Percentiles rank a stretch among this genome's conserved stretches.
These are phyloP conservation scores for Dromius quadrimaculatus DNA, from an alignment of 2,888 invertebrate species.

Conservation along the genomic window DNA sequence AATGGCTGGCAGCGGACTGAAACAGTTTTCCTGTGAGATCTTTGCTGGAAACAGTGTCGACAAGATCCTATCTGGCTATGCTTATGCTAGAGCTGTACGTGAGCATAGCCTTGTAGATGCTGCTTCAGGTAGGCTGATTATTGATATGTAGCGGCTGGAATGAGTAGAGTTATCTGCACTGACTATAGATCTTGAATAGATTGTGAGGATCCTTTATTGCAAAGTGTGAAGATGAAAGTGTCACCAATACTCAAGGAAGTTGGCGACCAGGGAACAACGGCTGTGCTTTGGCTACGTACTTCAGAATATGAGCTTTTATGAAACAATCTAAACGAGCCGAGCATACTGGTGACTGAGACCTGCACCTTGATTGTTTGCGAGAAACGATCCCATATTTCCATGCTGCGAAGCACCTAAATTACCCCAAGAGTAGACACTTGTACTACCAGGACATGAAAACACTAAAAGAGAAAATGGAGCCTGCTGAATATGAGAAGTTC, in stretches of 20 bases:
- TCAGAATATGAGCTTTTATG: background rate
- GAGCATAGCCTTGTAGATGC: slow-evolving; percentile 2
- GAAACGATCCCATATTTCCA: slow-evolving; percentile 53
- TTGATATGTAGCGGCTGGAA: background rate
- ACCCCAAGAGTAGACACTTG: slow-evolving; percentile 37
- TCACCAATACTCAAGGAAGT: background rate
- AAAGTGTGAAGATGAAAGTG: slow-evolving; percentile 6
- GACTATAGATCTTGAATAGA: background rate
- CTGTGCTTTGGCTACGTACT: background rate
- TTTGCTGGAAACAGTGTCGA: slow-evolving; percentile 59
- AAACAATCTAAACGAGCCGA: background rate
- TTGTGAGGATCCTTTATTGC: slow-evolving; percentile 7
- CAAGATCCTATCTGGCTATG: slow-evolving; percentile 58
- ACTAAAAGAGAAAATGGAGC: background rate
- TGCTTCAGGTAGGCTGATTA: slow-evolving; percentile 3
- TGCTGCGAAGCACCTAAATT: slow-evolving; percentile 49
- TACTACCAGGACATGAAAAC: slow-evolving; percentile 36
- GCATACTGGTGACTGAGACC: background rate
- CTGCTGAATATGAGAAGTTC: background rate
- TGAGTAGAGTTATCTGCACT: background rate
- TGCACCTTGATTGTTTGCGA: slow-evolving; percentile 49
- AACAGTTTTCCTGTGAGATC: slow-evolving; percentile 56
- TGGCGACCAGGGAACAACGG: background rate
- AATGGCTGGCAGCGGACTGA: slow-evolving; percentile 60
- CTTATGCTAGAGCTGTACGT: slow-evolving; percentile 57